These are phyloP conservation scores for Leptinotarsa lineolata DNA, from an alignment of 1,140 invertebrate genomes.

Conservation along the genomic window DNA sequence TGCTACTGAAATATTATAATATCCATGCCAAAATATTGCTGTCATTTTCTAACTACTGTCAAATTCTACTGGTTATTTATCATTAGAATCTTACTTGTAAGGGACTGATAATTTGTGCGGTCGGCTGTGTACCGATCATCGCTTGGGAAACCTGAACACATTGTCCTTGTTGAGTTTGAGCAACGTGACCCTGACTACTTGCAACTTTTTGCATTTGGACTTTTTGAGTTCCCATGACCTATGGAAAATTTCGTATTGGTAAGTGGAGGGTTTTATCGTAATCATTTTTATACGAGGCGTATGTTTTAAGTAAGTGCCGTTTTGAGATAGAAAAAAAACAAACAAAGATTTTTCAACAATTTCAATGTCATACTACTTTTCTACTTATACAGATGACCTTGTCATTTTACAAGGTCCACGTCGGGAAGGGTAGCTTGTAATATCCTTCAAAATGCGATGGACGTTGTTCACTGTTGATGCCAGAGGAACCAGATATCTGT, in stretches of 20 bases:
- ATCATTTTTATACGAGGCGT: too few relatives aligned
- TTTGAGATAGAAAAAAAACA: too few relatives aligned
- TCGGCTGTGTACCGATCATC: constrained; percentile 62
- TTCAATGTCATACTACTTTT: too few relatives aligned
- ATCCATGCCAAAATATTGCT: constrained; percentile 13
- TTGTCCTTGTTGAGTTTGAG: constrained; percentile 60
- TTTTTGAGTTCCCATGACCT: constrained; percentile 61
- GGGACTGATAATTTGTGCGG: constrained; percentile 68
- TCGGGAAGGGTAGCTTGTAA: too few relatives aligned
- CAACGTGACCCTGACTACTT: constrained; percentile 55
- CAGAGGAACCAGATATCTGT: too few relatives aligned
- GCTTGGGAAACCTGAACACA: constrained; percentile 71
- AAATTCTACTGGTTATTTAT: constrained; percentile 25
- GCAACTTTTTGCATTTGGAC: constrained; percentile 62
- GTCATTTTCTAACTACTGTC: constrained; percentile 27
- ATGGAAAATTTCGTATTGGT: constrained; percentile 27
- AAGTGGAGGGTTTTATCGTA: not conserved
- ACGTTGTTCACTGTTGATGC: too few relatives aligned
- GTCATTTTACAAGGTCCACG: too few relatives aligned
- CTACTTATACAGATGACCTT: too few relatives aligned
- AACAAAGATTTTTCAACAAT: too few relatives aligned
- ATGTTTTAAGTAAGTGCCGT: too few relatives aligned
- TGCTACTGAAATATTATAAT: constrained; percentile 17
- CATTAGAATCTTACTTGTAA: constrained; percentile 58
- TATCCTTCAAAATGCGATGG: too few relatives aligned